Evolutionary conservation across 2,113 vertebrate genomes (phyloP), one percentile per base, ranked within the genome.

Genomic region (Atherinomorus stipes): DNA sequence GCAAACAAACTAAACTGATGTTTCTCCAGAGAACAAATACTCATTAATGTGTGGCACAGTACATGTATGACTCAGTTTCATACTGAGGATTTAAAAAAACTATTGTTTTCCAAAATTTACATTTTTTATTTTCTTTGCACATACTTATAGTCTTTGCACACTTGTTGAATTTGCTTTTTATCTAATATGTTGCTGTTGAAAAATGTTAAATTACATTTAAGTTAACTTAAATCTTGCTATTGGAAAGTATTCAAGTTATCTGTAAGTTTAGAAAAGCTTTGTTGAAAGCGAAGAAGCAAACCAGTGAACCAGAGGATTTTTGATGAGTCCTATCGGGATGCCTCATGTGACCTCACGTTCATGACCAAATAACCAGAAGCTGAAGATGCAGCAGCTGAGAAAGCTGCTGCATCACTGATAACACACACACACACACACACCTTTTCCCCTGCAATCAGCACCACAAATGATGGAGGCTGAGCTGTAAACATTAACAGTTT

Each of bases 321-420:
- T 52, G 15, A 66, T 64, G 44, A 59, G 23, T 21, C 45, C 45
- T 25, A 37, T 3, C 1, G 9, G 28, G 67, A 63, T 52, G 28
- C 42, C 50, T 54, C 22, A 15, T 40, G 58, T 56, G 31, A 68
- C 9, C 4, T 53, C 38, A 40, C 38, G 38, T 40, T 12, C 11
- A 10, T 38, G 71, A 47, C 19, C 5, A 25, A 64, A 40, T 12
- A 53, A 59, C 12, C 21, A 21, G 28, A 49, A 64, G 37, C 28
- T 50, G 56, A 56, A n/a, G 40, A 7, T 2, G 25, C 47, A 74
- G 59, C 61, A 59, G 44, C 57, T 66, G n/a, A 21, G n/a, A 59
- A 65, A 51, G 64, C 73, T 60, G 64, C 64, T 38, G 60, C 58
- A 28, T 79, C 78, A 51, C 52, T 72, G 75, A 16, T 11, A 22